Evolutionary conservation across 2,113 vertebrate genomes (phyloP).

Genomic region (Sorex fumeus): DNA sequence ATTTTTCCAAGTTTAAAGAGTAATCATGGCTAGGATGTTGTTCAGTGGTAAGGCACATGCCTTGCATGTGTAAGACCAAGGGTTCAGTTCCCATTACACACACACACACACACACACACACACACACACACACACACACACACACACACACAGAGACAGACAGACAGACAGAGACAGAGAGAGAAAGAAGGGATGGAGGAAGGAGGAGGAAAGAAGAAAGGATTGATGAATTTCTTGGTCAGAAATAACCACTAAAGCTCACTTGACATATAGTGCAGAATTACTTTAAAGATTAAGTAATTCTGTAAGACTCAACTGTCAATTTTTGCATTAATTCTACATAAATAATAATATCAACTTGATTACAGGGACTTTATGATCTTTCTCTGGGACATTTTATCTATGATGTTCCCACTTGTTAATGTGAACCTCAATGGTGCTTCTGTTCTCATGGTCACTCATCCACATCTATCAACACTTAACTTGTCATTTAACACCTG

Average conservation of each 20-base stretch:
- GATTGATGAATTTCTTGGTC: background rate
- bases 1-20: background rate
- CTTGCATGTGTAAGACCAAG: too few relatives aligned
- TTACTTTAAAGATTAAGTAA: background rate
- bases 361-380: background rate
- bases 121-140: too few relatives aligned
- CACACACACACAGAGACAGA: too few relatives aligned
- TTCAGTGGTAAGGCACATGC: background rate
- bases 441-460: background rate
- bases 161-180: too few relatives aligned
- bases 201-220: background rate
- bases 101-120: too few relatives aligned
- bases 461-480: background rate
- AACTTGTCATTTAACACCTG: background rate
- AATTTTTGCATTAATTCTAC: background rate
- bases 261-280: background rate
- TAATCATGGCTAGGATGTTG: background rate
- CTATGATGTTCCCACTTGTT: background rate
- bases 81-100: too few relatives aligned
- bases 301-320: background rate
- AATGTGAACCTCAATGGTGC: background rate
- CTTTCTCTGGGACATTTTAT: background rate
- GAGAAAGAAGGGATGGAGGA: too few relatives aligned
- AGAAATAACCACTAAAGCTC: background rate
- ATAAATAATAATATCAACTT: background rate